Evolutionary conservation across 2,888 invertebrate genomes (phyloP).

Genomic region (Synergus gifuensis): DNA sequence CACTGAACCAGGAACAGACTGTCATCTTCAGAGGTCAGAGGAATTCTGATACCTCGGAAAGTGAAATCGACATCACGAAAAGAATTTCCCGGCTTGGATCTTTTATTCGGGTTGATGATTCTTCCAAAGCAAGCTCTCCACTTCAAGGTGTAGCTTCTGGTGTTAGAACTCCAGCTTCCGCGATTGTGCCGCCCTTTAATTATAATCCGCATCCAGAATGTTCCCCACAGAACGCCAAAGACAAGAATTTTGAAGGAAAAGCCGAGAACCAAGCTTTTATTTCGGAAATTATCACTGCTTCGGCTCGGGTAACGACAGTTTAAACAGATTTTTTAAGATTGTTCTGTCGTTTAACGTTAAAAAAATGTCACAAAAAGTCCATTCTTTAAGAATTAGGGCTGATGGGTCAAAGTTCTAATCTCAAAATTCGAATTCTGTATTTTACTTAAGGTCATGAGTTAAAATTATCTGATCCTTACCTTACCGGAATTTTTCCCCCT

Average conservation of each 20-base stretch:
- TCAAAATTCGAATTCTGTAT: too few species aligned
- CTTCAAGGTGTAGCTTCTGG: not conserved
- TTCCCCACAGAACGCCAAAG: slow-evolving; percentile 54
- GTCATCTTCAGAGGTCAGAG: slow-evolving; percentile 64
- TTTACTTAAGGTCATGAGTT: too few species aligned
- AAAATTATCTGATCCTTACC: too few species aligned
- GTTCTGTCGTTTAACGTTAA: not conserved
- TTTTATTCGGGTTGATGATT: slow-evolving; percentile 77
- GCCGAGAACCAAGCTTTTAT: slow-evolving; percentile 55
- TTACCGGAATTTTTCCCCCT: too few species aligned
- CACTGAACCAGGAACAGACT: slow-evolving; percentile 46
- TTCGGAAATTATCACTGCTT: slow-evolving; percentile 68
- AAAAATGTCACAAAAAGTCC: slow-evolving; percentile 1
- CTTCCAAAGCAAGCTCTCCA: slow-evolving; percentile 5
- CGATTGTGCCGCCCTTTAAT: slow-evolving; percentile 79
- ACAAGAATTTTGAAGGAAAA: slow-evolving; percentile 49
- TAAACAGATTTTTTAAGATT: slow-evolving; percentile 54
- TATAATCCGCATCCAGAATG: slow-evolving; percentile 74
- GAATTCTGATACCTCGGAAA: slow-evolving; percentile 57
- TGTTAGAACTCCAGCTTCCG: slow-evolving; percentile 69
- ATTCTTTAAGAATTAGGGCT: not conserved
- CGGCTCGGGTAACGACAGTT: slow-evolving; percentile 72
- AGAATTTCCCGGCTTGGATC: slow-evolving; percentile 79
- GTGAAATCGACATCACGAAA: slow-evolving; percentile 70
- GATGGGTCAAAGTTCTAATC: too few species aligned